Conservation (phyloP, 2,113 vertebrate species). For the Aix galericulata region DNA sequence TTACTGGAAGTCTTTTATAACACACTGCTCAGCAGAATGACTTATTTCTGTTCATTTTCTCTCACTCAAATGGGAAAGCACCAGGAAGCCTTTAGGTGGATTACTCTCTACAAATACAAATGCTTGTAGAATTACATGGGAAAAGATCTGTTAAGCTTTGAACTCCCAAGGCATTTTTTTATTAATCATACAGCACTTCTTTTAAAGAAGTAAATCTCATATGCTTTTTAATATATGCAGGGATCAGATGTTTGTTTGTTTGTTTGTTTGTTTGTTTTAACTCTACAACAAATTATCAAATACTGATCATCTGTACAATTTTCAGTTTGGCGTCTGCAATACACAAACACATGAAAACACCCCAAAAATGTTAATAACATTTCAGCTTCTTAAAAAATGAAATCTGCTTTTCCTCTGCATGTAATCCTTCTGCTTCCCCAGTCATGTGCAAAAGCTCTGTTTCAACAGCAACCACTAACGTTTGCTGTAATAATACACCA, state of each 20-base stretch:
- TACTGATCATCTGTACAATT: not conserved
- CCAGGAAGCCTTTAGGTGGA: not conserved
- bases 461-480: not conserved
- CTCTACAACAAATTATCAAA: not conserved
- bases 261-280: not conserved
- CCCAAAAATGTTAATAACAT: not conserved
- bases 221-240: not conserved
- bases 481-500: not conserved
- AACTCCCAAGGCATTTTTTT: not conserved
- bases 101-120: not conserved
- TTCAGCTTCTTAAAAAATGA: not conserved
- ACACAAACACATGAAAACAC: not conserved
- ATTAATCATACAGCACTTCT: not conserved
- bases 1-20: not conserved
- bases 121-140: not conserved
- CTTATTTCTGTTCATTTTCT: not conserved
- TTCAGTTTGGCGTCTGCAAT: not conserved
- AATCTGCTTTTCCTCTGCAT: fast-evolving
- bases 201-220: not conserved
- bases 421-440: not conserved
- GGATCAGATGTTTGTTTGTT: not conserved
- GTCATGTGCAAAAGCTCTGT: not conserved
- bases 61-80: not conserved
- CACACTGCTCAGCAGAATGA: not conserved
- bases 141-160: slow-evolving; percentile 5